Conservation (phyloP, 2,797 vertebrate genomes). For the Neosilurus hyrtlii region DNA sequence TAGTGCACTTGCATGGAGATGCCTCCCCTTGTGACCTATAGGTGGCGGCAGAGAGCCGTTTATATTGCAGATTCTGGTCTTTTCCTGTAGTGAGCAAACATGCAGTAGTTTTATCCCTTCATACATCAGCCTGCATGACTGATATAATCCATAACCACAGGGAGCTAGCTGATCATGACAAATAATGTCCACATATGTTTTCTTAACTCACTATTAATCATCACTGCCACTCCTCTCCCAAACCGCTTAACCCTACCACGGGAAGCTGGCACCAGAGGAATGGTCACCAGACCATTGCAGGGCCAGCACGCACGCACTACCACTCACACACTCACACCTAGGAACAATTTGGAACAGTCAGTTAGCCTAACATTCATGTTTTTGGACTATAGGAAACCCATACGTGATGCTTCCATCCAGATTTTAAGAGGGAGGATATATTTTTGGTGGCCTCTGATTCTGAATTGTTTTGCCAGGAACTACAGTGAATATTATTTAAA, state of each 20-base stretch:
- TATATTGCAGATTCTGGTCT: background rate
- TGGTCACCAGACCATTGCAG: no score
- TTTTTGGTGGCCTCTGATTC: background rate
- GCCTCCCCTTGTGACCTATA: conserved; percentile 5
- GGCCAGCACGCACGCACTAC: no score
- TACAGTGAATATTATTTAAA: background rate
- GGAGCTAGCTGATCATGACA: background rate
- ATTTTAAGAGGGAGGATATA: background rate
- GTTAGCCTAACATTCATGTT: no score
- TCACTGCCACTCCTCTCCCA: no score
- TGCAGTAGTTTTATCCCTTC: background rate
- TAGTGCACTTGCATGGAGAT: background rate
- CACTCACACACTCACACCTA: no score
- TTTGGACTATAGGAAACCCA: background rate
- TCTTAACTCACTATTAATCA: background rate
- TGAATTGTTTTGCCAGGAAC: background rate
- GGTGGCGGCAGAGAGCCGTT: conserved; percentile 24
- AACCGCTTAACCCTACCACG: no score
- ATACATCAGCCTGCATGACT: background rate
- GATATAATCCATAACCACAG: background rate
- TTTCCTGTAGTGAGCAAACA: background rate
- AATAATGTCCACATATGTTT: background rate
- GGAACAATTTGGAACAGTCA: no score
- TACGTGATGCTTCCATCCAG: background rate
- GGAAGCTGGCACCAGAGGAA: no score